Conservation (phyloP, 2,113 vertebrate genomes). For the Esox niger region DNA sequence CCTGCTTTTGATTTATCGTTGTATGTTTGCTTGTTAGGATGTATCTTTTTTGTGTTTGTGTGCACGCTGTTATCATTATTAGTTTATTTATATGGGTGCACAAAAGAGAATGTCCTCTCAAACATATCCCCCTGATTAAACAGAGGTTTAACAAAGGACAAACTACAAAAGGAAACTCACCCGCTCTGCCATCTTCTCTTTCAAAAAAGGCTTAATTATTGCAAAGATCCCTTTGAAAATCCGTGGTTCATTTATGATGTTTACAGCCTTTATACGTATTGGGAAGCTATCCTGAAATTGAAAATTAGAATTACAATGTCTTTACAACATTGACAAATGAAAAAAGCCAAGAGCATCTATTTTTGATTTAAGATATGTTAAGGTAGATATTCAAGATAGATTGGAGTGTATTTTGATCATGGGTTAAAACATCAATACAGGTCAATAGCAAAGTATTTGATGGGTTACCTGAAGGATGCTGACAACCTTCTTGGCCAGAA, state of each 20-base stretch:
- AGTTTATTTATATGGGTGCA: too few relatives aligned
- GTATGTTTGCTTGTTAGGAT: too few relatives aligned
- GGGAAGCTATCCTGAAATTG: constrained; percentile 90
- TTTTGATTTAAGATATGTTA: neutral
- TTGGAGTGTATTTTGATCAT: neutral
- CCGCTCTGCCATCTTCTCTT: constrained; percentile 97
- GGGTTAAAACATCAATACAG: neutral
- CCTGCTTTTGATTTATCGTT: too few relatives aligned
- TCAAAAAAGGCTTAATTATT: constrained; percentile 97
- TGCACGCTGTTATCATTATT: too few relatives aligned
- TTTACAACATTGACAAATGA: too few relatives aligned
- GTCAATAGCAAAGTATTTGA: neutral
- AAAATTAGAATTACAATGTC: neutral
- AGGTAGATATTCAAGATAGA: neutral
- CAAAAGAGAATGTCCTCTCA: too few relatives aligned
- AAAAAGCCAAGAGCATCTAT: neutral
- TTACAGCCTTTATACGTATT: constrained; percentile 97
- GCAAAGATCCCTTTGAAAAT: constrained; percentile 99
- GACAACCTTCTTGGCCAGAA: constrained; percentile 97
- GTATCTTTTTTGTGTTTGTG: too few relatives aligned
- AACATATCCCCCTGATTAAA: too few relatives aligned
- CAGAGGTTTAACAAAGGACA: constrained; percentile 9
- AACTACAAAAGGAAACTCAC: constrained; percentile 71
- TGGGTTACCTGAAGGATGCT: constrained; percentile 93
- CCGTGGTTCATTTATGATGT: constrained; percentile 93